Conservation (phyloP, 2,797 vertebrate species). For the Darevskia mixta region DNA sequence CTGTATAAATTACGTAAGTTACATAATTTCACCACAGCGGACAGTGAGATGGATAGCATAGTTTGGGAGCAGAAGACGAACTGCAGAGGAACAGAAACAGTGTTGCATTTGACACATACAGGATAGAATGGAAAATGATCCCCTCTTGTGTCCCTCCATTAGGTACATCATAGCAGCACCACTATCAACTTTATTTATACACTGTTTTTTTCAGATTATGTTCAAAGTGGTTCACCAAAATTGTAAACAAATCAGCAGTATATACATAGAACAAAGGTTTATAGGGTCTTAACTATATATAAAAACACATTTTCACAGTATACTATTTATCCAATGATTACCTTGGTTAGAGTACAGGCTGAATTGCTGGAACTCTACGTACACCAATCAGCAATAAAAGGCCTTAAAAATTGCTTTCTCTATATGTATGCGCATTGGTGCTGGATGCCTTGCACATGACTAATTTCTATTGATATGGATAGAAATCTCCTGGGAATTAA, state of each 20-base stretch:
- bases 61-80: too few relatives aligned
- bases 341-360: background rate
- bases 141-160: too few relatives aligned
- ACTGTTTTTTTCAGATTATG: background rate
- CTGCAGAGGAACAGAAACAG: too few relatives aligned
- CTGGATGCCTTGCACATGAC: background rate
- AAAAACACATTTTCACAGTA: background rate
- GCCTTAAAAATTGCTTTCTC: background rate
- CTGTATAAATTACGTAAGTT: too few relatives aligned
- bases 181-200: background rate
- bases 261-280: background rate
- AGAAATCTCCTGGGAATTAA: background rate
- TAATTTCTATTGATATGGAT: background rate
- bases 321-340: background rate
- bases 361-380: background rate
- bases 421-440: background rate
- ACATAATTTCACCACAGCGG: too few relatives aligned
- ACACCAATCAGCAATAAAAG: background rate
- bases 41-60: too few relatives aligned
- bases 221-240: background rate
- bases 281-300: background rate
- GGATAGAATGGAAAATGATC: too few relatives aligned
- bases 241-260: background rate
- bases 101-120: too few relatives aligned
- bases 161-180: background rate